Conservation (phyloP, 2,888 invertebrate species). For the Ypsolopha sequella region DNA sequence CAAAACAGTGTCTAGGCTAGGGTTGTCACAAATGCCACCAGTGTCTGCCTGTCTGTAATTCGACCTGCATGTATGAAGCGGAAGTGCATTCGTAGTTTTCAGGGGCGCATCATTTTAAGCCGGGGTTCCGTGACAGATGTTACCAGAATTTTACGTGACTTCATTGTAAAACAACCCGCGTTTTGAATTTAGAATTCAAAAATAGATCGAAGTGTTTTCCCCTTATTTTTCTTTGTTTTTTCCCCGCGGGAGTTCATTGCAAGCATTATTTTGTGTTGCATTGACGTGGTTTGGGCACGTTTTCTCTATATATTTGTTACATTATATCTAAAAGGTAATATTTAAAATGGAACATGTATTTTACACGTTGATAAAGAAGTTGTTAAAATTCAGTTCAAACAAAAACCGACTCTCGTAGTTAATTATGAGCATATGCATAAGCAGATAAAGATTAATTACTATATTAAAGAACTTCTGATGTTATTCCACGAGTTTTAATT, state of each 20-base stretch:
- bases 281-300: not conserved
- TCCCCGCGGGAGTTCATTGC: not conserved
- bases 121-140: conserved; percentile 43
- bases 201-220: conserved; percentile 28
- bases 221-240: not conserved
- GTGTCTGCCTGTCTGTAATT: conserved; percentile 17
- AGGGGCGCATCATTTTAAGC: not conserved
- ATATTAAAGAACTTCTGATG: not conserved
- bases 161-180: conserved; percentile 37
- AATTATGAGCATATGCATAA: too few species aligned
- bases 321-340: not conserved
- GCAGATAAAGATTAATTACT: too few species aligned
- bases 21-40: conserved; percentile 17
- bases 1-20: conserved; percentile 13
- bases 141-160: conserved; percentile 38
- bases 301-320: not conserved
- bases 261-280: not conserved
- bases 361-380: too few species aligned
- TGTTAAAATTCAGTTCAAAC: too few species aligned
- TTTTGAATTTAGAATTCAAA: conserved; percentile 33
- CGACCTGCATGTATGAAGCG: conserved; percentile 10
- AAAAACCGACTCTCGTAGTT: too few species aligned
- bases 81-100: conserved; percentile 26
- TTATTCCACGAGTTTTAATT: not conserved
- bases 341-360: not conserved